Evolutionary conservation across 2,888 invertebrate genomes (phyloP), one percentile per base, ranked within the genome.

Genomic region (Dendrolimus pini): DNA sequence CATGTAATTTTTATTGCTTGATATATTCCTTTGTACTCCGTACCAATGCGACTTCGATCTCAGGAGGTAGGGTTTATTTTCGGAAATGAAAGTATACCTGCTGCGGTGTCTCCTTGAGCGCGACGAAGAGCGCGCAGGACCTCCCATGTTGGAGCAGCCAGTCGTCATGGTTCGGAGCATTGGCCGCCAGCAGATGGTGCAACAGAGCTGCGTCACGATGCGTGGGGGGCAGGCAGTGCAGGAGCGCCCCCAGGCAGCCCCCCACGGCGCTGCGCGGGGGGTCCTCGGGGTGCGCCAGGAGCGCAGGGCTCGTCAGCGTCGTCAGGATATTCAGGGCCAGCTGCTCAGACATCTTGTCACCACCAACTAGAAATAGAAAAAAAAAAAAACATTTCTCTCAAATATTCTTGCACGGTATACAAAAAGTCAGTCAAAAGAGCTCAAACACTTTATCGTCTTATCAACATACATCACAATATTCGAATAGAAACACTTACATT

Each of bases 161-260:
- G 77, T 97, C 96, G 60, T 80, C 80, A 12, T 59, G 56, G 52
- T 60, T 14, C 54, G 62, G 59, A 30, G 94, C 93, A 42, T 60
- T 14, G 54, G 61, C 59, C 41, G 94, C 93, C 42, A 98, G 89
- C 58, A 98, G 88, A 82, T 96, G 93, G 74, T 95, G 95, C 63
- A 92, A 91, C 56, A 97, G 89, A 41, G 96, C 93, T 8, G 93
- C 91, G 65, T 94, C 93, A 53, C 96, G 92, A 75, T 97, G 96
- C 56, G 95, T 93, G 0, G 93, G 88, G 14, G 93, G 92, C 63
- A 98, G 91, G 90, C 94, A 95, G 82, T 94, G 93, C 74, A 95
- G 89, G 60, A 98, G 87, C 1, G 97, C 96, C 14, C 98, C 98
- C 56, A 98, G 92, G 82, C 98, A 98, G 52, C 98, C 98, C 12